Conservation (phyloP, 1,140 invertebrate genomes). For the Calosoma granatense region DNA sequence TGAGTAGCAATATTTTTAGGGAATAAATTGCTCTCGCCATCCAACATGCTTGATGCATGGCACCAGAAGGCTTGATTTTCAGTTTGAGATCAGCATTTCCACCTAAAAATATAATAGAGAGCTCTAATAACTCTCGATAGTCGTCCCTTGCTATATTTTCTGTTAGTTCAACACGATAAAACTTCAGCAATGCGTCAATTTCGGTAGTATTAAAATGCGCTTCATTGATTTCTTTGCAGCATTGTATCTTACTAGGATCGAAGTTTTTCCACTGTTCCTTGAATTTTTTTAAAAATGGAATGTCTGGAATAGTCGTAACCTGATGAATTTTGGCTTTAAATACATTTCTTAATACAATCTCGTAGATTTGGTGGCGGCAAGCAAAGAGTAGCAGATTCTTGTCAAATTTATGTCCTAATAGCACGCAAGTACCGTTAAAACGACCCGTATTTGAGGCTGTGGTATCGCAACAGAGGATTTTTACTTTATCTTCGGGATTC, state of each 20-base stretch:
- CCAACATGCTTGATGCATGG: slow-evolving; percentile 31
- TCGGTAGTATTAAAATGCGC: slow-evolving; percentile 8
- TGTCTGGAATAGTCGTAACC: slow-evolving; percentile 6
- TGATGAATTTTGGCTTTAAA: too few species aligned
- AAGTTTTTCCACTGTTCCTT: too few species aligned
- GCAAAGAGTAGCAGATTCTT: too few species aligned
- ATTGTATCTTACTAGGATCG: too few species aligned
- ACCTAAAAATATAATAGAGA: slow-evolving; percentile 34
- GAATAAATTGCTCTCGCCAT: slow-evolving; percentile 31
- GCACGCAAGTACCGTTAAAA: background rate
- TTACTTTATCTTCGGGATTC: background rate
- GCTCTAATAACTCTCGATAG: slow-evolving; percentile 33
- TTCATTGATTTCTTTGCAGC: too few species aligned
- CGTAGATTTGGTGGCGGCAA: background rate
- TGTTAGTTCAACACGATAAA: slow-evolving; percentile 18
- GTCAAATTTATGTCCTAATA: too few species aligned
- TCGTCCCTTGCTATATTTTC: too few species aligned
- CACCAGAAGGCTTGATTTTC: slow-evolving; percentile 30
- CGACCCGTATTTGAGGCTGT: background rate
- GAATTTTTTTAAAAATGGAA: slow-evolving; percentile 15
- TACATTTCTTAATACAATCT: background rate
- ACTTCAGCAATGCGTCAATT: slow-evolving; percentile 12
- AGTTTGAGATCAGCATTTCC: slow-evolving; percentile 26
- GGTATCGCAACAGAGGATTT: background rate
- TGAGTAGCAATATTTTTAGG: slow-evolving; percentile 19